A percentile compares a stretch with the other conserved stretches of the same genome.
Evolutionary conservation across 2,113 vertebrate genomes (phyloP).

Genomic region (Epinephelus lanceolatus): DNA sequence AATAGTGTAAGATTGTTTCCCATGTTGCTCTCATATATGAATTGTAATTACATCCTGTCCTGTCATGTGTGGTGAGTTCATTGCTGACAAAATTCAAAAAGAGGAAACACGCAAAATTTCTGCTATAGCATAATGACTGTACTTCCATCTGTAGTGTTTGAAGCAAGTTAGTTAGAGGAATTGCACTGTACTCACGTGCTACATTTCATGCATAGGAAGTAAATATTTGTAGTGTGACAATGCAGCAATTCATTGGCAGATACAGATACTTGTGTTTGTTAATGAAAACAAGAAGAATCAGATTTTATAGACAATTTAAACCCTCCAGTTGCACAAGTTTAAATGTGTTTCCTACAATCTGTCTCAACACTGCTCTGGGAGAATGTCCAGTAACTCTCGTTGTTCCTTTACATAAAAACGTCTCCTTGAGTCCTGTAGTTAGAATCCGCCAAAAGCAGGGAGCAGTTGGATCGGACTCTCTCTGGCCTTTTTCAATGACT

Average conservation of each 20-base stretch:
- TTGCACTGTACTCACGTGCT: slow-evolving; percentile 12
- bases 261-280: slow-evolving; percentile 67
- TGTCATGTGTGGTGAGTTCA: background rate
- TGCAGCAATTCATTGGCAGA: slow-evolving; percentile 35
- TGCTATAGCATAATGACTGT: background rate
- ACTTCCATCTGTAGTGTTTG: slow-evolving; percentile 3
- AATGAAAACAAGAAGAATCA: slow-evolving; percentile 67
- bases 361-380: slow-evolving; percentile 79
- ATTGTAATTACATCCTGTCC: background rate
- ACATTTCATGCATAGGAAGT: slow-evolving; percentile 28
- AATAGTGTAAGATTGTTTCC: background rate
- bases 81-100: background rate
- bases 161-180: background rate
- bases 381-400: slow-evolving; percentile 75
- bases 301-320: slow-evolving; percentile 85
- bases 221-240: slow-evolving; percentile 39
- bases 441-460: slow-evolving; percentile 65
- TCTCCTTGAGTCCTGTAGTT: slow-evolving; percentile 58
- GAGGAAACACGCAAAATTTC: background rate
- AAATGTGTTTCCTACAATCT: slow-evolving; percentile 83
- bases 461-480: slow-evolving; percentile 64
- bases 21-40: background rate
- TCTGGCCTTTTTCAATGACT: slow-evolving; percentile 63
- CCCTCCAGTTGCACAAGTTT: slow-evolving; percentile 71
- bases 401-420: slow-evolving; percentile 75